Evolutionary conservation across 2,113 vertebrate species (phyloP), one percentile per base, ranked within the genome.

Genomic region (Hiodon alosoides): DNA sequence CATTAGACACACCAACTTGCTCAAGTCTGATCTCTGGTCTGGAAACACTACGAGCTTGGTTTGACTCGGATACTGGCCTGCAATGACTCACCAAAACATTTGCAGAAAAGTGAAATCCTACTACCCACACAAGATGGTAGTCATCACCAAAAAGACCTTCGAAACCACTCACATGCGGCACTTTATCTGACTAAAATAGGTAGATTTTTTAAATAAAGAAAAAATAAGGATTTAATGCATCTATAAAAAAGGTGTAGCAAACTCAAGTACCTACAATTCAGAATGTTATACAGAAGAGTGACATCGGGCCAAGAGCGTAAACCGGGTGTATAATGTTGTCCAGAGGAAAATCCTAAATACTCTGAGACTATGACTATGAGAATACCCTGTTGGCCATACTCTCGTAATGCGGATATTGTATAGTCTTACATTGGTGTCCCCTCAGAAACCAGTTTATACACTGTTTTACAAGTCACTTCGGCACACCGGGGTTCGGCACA

Each of bases 21-120:
- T 3, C 4, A 13, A 7, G 31, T 9, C 5, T 6, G 46, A 47
- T 58, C 70, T 60, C 57, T 7, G 54, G 11, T 14, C 11, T n/a
- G 11, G 13, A 60, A 71, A 58, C 11, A 4, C 7, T 59, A 71
- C 31, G 57, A 47, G 17, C 54, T 14, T 48, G 4, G 11, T 53
- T 53, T n/a, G 11, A 65, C 68, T 65, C 77, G 76, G 31, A 46
- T 67, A 11, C 54, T 60, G 74, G 75, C 79, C 51, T 16, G 77
- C 69, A 64, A 67, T 67, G 53, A 80, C 78, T 80, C 75, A 77
- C 80, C 79, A 74, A 68, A 65, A 72, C 55, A 54, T 79, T 69
- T 16, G 64, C 53, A 50, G 67, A 71, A 53, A 73, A 69, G 67
- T 51, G 47, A 46, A 70, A 79, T 77, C 69, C 66, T 67, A 47